Evolutionary conservation across 2,888 invertebrate species (phyloP), one percentile per base, ranked within the genome.

Genomic region (Stratiomys singularior): DNA sequence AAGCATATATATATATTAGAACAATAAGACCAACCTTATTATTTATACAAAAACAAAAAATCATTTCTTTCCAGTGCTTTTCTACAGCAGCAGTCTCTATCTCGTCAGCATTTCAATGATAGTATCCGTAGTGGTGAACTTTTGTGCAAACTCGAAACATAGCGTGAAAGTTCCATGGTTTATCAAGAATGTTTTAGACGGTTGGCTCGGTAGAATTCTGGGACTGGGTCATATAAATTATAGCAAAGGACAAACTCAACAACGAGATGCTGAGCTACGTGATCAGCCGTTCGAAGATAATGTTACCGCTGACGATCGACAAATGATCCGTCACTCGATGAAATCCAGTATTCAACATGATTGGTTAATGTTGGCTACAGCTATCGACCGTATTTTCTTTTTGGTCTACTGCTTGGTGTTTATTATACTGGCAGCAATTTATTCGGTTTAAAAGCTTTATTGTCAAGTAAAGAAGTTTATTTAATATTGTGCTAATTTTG

Each of bases 281-380:
- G 87, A 88, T 77, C 87, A 87, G 78, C 85, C 85, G 64, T 85
- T 87, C 77, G 87, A 88, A 44, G 87, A 87, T 21, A 81, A 84
- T 37, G 83, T 82, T 23, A 83, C 83, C 23, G 83, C 83, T 7
- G 87, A 87, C 56, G 87, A 88, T 71, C 85, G 86, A 77, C 87
- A 87, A 56, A 85, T 87, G 47, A 84, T 85, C 69, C 74, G 52
- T 1, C 37, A 77, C 23, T 44, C 64, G 18, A 81, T 83, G 1
- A 84, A 84, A 81, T 80, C 82, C 37, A 85, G 85, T 1, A 81
- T 88, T 0, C 90, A 91, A 81, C 88, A 89, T 46, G 92, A 92
- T 82, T 92, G 92, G 92, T 85, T 90, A n/a, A 84, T 91, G 15
- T 83, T 92, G 64, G 92, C 91, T 30, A 90, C 90, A 1, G 90